Evolutionary conservation across 2,113 vertebrate genomes (phyloP).

Genomic region (Micromys minutus): DNA sequence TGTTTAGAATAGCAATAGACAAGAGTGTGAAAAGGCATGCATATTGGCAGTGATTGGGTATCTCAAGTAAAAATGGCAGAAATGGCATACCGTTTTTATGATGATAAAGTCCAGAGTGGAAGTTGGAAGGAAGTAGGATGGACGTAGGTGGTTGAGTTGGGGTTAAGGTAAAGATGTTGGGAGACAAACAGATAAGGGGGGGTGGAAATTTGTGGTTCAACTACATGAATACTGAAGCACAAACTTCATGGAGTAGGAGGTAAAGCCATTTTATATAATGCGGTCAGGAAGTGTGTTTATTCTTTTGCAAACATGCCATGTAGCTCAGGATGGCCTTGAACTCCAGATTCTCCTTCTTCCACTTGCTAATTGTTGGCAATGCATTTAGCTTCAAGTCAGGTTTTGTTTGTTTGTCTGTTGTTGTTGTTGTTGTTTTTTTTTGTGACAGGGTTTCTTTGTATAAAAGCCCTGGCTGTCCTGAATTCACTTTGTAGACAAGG

Average conservation of each 20-base stretch:
- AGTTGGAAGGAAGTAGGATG: background rate
- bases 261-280: background rate
- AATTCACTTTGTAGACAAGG: too few species aligned
- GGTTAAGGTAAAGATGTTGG: slow-evolving; percentile 20
- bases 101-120: background rate
- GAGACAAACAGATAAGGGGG: slow-evolving; percentile 16
- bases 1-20: background rate
- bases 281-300: background rate
- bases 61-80: slow-evolving; percentile 13
- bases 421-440: too few species aligned
- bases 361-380: background rate
- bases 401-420: too few species aligned
- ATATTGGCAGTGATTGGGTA: background rate
- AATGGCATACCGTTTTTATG: background rate
- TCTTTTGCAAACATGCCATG: slow-evolving; percentile 15
- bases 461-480: too few species aligned
- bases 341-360: background rate
- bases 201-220: background rate
- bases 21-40: background rate
- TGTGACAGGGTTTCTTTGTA: too few species aligned
- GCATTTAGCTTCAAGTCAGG: background rate
- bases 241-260: slow-evolving; percentile 18
- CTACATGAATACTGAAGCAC: background rate
- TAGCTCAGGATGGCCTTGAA: background rate
- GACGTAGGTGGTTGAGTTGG: background rate